Percentiles rank a stretch among this genome's conserved stretches.
phyloP scores from a whole-genome alignment of 1,140 invertebrate genomes.

The Medauroidea extradentata region DNA sequence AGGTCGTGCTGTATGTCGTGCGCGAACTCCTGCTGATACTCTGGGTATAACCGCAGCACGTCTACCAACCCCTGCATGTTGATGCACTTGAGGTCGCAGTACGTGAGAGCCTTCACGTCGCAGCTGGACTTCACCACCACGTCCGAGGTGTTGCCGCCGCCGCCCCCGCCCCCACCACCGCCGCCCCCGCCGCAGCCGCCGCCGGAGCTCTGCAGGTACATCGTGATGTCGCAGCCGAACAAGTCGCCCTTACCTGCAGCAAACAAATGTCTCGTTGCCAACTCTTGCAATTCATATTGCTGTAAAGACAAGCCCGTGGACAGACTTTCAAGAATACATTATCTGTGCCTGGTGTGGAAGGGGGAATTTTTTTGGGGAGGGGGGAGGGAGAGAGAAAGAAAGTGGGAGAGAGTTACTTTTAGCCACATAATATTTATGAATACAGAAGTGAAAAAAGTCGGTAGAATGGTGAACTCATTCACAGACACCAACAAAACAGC shows the following conservation, averaged over 20 bases:
- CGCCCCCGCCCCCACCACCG: slow-evolving; percentile 50
- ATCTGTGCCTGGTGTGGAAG: no score
- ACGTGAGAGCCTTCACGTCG: slow-evolving; percentile 90
- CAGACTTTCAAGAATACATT: no score
- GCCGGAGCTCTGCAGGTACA: slow-evolving; percentile 60
- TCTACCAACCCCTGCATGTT: slow-evolving; percentile 77
- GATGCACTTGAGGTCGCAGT: slow-evolving; percentile 94
- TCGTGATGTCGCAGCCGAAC: slow-evolving; percentile 89
- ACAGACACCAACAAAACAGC: no score
- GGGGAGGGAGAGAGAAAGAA: no score
- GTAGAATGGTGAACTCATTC: no score
- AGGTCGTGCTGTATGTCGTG: slow-evolving; percentile 93
- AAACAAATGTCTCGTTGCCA: not conserved
- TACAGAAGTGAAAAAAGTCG: no score
- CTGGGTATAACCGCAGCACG: slow-evolving; percentile 84
- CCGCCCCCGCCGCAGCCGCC: slow-evolving; percentile 50
- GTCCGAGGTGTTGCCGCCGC: slow-evolving; percentile 52
- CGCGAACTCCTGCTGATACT: slow-evolving; percentile 89
- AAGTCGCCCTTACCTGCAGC: slow-evolving; percentile 87
- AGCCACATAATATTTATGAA: no score
- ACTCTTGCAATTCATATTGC: not conserved
- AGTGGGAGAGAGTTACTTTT: no score
- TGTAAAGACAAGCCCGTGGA: no score
- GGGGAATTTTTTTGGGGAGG: no score
- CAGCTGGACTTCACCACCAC: slow-evolving; percentile 88